These are phyloP conservation scores for Condylostylus longicornis DNA, from an alignment of 1,140 invertebrate species.

Conservation along the genomic window DNA sequence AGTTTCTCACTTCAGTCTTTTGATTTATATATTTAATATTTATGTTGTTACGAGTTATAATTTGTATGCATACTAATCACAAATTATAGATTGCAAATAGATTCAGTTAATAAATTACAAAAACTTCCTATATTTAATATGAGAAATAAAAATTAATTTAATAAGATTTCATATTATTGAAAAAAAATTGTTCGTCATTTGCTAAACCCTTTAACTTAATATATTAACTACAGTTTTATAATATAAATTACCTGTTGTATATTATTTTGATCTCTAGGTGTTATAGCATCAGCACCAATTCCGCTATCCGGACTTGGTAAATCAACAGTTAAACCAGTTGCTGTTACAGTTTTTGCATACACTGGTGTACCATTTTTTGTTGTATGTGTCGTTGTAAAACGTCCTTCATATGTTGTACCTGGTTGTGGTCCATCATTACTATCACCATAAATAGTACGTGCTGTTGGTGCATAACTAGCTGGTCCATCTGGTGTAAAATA, in stretches of 20 bases:
- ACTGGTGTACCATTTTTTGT: slow-evolving; percentile 18
- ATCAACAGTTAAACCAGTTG: slow-evolving; percentile 72
- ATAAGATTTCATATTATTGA: too few relatives aligned
- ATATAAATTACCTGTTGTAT: slow-evolving; percentile 87
- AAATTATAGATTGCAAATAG: too few relatives aligned
- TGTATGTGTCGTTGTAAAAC: slow-evolving; percentile 19
- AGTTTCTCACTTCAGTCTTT: too few relatives aligned
- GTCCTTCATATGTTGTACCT: slow-evolving; percentile 26
- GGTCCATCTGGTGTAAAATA: slow-evolving; percentile 27
- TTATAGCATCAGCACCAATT: slow-evolving; percentile 79
- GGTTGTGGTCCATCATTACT: slow-evolving; percentile 15
- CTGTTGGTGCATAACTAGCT: slow-evolving; percentile 23
- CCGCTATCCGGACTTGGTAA: slow-evolving; percentile 82
- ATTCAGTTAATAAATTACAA: too few relatives aligned
- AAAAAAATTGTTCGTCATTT: too few relatives aligned
- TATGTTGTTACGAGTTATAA: too few relatives aligned
- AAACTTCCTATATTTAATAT: too few relatives aligned
- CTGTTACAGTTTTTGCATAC: slow-evolving; percentile 32
- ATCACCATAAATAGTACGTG: slow-evolving; percentile 23
- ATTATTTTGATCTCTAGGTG: slow-evolving; percentile 70
- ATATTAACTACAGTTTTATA: too few relatives aligned
- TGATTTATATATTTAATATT: too few relatives aligned
- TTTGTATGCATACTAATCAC: too few relatives aligned
- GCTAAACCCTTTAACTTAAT: too few relatives aligned
- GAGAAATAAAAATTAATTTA: too few relatives aligned